A percentile compares a stretch with the other conserved stretches of the same genome.
Conservation (phyloP, 2,113 vertebrate genomes). For the Piaya cayana region DNA sequence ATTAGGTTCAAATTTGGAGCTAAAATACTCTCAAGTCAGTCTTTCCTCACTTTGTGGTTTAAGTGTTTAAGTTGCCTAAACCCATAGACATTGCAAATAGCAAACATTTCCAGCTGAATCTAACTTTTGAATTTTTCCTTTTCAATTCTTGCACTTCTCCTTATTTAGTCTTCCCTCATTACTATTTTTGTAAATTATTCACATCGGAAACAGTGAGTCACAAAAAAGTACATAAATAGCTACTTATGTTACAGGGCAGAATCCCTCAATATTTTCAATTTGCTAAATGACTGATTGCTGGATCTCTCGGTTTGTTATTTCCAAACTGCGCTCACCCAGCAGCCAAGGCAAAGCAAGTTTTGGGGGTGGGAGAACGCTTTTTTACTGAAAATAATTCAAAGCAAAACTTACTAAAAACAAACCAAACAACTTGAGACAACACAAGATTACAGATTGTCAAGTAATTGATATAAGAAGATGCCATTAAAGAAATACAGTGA, state of each 20-base stretch:
- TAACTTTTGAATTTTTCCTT: not conserved
- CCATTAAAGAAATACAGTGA: not conserved
- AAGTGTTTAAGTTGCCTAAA: slow-evolving; percentile 34
- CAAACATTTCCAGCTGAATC: not conserved
- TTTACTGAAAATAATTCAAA: not conserved
- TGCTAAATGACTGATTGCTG: not conserved
- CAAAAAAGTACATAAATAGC: not conserved
- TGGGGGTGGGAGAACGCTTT: not conserved
- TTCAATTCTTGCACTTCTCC: not conserved
- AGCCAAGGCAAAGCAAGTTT: not conserved
- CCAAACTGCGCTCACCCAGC: not conserved
- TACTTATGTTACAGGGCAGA: not conserved
- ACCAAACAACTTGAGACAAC: not conserved
- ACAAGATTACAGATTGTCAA: not conserved
- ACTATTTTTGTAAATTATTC: slow-evolving; percentile 37
- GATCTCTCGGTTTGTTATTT: not conserved
- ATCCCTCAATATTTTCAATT: not conserved
- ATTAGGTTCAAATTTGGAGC: not conserved
- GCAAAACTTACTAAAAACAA: not conserved
- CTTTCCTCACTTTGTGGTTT: slow-evolving; percentile 24
- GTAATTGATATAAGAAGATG: not conserved
- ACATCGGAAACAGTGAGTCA: slow-evolving; percentile 26
- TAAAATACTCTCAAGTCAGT: not conserved
- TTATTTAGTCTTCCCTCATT: slow-evolving; percentile 32
- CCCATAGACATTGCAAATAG: not conserved